Percentiles rank a stretch among this genome's conserved stretches.
Evolutionary conservation across 2,797 vertebrate genomes (phyloP).

Genomic region (Megalops cyprinoides): DNA sequence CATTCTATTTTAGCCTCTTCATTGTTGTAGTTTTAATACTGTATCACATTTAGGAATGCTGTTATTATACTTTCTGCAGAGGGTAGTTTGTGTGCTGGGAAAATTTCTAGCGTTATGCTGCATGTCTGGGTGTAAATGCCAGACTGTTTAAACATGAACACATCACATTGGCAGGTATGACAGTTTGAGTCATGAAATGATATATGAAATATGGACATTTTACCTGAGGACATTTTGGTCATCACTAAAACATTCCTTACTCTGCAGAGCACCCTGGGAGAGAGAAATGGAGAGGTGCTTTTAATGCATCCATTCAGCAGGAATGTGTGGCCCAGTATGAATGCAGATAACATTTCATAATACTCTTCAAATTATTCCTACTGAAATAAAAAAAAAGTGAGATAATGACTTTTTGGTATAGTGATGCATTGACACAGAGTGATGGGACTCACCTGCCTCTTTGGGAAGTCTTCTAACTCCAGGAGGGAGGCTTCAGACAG

Average conservation of each 20-base stretch:
- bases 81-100: not conserved
- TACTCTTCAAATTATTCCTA: not conserved
- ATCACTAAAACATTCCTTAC: constrained; percentile 13
- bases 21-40: not conserved
- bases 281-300: not conserved
- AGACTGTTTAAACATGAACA: not conserved
- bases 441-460: not conserved
- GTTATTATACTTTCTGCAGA: not conserved
- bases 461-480: constrained; percentile 17
- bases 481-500: not conserved
- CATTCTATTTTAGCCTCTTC: not conserved
- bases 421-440: too few relatives aligned
- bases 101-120: too few relatives aligned
- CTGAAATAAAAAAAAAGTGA: not conserved
- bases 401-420: not conserved
- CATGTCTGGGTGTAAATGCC: not conserved
- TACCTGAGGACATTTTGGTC: constrained; percentile 6
- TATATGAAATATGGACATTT: too few relatives aligned
- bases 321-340: not conserved
- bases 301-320: not conserved
- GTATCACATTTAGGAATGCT: not conserved
- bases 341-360: not conserved
- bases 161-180: not conserved
- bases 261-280: not conserved
- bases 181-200: not conserved